Base-by-base conservation (phyloP, 1,140 invertebrate species). In the Brevipalpus yothersi region DNA sequence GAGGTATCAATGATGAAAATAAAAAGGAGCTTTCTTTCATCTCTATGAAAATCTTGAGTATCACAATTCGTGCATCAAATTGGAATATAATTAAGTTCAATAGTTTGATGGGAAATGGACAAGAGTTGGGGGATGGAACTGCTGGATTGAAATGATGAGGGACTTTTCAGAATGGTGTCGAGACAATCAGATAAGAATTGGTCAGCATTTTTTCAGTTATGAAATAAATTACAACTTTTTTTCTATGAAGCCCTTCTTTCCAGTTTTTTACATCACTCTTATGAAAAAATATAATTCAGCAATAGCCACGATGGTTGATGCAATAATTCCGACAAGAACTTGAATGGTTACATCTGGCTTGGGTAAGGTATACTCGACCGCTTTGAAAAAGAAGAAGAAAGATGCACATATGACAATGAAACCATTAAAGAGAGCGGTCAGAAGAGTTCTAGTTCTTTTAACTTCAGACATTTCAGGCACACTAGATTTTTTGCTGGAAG, bases 381-480 rank as follows among this genome's bases (percentile, higher is more conserved):
- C 64, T 56, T 65, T 65, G 41, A 58, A 65, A 53, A 47, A 54
- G 58, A 65, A 65, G 41, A 60, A 55, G 54, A 65, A 65, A 31
- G 55, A 63, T 12, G 62, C 62, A 49, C 45, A 60, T 53, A 65
- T 56, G 17, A 62, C 58, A 11, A 65, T n/a, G 8, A 65, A 31
- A 42, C 58, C 61, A 56, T 65, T 65, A 13, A 65, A 54, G 10
- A 63, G 45, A 53, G 63, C 64, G 45, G 59, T 61, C 17, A 63
- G 7, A 15, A 42, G 39, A 10, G 56, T 13, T 42, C 39, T 40
- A 15, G 43, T 41, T 57, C 42, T 7, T 41, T 21, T 40, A 13
- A 57, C 56, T 51, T 51, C 49, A 10, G n/a, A 19, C 2, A 17
- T n/a, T 51, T 10, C n/a, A 17, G n/a, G 8, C 10, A 10, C 43